Evolutionary conservation across 1,140 invertebrate genomes (phyloP).

Genomic region (Apis florea): DNA sequence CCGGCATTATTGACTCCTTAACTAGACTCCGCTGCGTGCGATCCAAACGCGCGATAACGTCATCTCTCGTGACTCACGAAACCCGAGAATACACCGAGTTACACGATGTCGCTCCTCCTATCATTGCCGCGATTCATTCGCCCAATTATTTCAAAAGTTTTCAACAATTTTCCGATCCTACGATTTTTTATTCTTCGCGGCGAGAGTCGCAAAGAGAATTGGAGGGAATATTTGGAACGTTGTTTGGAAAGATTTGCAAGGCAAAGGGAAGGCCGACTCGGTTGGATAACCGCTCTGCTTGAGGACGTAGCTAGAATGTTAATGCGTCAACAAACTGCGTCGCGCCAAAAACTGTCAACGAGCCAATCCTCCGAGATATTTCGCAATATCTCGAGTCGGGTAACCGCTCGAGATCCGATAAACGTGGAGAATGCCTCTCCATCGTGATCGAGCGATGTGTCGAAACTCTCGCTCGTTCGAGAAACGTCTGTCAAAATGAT

Average conservation of each 20-base stretch:
- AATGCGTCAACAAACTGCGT: constrained; percentile 58
- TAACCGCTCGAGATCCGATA: constrained; percentile 43
- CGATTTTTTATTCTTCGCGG: too few species aligned
- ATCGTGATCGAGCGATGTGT: not conserved
- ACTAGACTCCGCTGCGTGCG: constrained; percentile 31
- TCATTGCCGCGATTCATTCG: too few species aligned
- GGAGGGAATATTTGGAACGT: not conserved
- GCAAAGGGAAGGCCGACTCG: constrained; percentile 44
- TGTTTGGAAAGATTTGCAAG: constrained; percentile 56
- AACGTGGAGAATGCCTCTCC: constrained; percentile 30
- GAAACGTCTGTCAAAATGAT: not conserved
- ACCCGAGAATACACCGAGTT: constrained; percentile 67
- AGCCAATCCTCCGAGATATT: constrained; percentile 51
- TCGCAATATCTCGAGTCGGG: too few species aligned
- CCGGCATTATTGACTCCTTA: constrained; percentile 75
- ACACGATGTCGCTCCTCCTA: too few species aligned
- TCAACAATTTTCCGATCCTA: too few species aligned
- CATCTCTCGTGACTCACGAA: constrained; percentile 73
- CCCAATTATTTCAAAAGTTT: too few species aligned
- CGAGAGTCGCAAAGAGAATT: too few species aligned
- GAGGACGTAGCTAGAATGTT: constrained; percentile 56
- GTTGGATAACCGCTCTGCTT: too few species aligned
- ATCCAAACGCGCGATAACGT: constrained; percentile 62
- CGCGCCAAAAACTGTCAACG: constrained; percentile 54
- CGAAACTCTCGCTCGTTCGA: not conserved